Evolutionary conservation across 2,113 vertebrate species (phyloP), one percentile per base, ranked within the genome.

Genomic region (Sebastes fasciatus): DNA sequence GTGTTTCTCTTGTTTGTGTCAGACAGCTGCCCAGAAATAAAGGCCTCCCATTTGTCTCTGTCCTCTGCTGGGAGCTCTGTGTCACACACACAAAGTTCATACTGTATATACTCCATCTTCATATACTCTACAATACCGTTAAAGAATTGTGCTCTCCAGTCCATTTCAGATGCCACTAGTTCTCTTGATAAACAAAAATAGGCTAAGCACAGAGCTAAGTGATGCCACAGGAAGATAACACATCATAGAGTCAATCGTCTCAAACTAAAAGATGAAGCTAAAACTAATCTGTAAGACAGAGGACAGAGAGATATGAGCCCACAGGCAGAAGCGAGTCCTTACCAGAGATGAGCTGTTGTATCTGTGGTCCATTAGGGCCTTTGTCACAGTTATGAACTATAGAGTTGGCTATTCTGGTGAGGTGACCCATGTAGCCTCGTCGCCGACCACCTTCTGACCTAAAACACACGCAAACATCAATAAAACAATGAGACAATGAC

Each of bases 1-100:
- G 98, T 99, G 95, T 99, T 99, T 93, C 97, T 98, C 94, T 99
- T 99, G 96, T 99, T 99, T 66, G 97, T 99, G 91, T 99, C 98
- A 90, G 97, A 95, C 91, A 99, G 96, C 85, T 98, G 97, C 77
- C 88, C 97, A 62, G 97, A 95, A 84, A 97, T 98, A 92, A 99
- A 99, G 0, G 96, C 91, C 86, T 99, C 98, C 98, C 98, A 99
- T 84, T 96, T 95, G 64, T 99, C 98, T 92, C 96, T 94, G 88
- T 97, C 95, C 21, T 97, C 97, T 4, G 96, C 95, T 83, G 96
- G 96, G 86, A 99, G 96, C 80, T 98, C 98, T 99, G 95, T 7
- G 60, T 16, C 6, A 91, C 42, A 63, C 63, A 87, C 5, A 34
- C 34, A 34, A 4, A 66, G 9, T 16, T 45, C 17, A 61, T 12